Evolutionary conservation across 2,888 invertebrate genomes (phyloP), one percentile per base, ranked within the genome.

Genomic region (Mellilla xanthometata): DNA sequence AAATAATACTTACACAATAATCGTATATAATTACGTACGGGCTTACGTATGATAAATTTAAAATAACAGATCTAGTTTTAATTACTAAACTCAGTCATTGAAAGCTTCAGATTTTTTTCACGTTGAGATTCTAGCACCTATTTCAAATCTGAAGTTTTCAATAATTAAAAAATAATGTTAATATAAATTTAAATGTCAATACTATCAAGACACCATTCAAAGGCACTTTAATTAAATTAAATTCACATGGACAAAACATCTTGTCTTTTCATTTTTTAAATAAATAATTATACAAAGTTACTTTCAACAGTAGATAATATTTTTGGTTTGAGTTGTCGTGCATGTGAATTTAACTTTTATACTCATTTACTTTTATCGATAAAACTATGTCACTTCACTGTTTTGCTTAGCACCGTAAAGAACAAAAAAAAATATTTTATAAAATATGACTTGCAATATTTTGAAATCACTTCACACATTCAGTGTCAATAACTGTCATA

Each of bases 81-180:
- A 61, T n/a, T 59, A 72, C 64, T 60, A 56, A 66, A 71, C 66
- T 85, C 85, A 85, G 85, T 88, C 87, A 89, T 88, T 87, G 88
- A 81, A 84, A 81, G 62, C 83, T 88, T 88, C 84, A 86, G 86
- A 87, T 78, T 68, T 3, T n/a, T n/a, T 19, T 46, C 49, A 49
- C 39, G 68, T 65, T 83, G 87, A 86, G 87, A 86, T 89, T 86
- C 87, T 72, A 76, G 71, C 86, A 72, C 77, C 79, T 74, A 68
- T 43, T 22, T 36, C 44, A 53, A 46, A 83, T 86, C 87, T 87
- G 84, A 89, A 88, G 79, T 68, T 80, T 81, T 75, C 88, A 88
- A 88, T 87, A 88, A 86, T 81, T 60, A 70, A 65, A n/a, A n/a
- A n/a, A 68, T 65, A 56, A 56, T 54, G 60, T 36, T 60, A 60